Evolutionary conservation across 2,797 vertebrate species (phyloP), one percentile per base, ranked within the genome.

Genomic region (Thalassophryne amazonica): DNA sequence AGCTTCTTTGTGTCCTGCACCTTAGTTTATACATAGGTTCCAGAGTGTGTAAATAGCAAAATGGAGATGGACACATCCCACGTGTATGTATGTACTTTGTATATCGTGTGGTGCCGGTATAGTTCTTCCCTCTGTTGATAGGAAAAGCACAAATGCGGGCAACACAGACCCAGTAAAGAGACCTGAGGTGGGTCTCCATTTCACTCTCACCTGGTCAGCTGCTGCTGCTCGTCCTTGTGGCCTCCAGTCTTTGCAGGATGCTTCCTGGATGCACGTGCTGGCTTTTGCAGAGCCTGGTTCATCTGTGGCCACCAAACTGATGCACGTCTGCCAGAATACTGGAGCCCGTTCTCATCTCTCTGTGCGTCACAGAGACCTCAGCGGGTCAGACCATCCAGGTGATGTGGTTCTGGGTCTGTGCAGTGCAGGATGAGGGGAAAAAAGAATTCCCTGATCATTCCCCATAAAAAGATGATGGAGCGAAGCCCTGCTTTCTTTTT

Each of bases 311-410:
- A n/a, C n/a, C n/a, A n/a, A n/a, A n/a, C n/a, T n/a, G 72, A 60
- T 50, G 49, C 34, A 6, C 55, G 59, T 46, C 51, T 6, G 42
- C 57, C 27, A 80, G 80, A 32, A 84, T n/a, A 81, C 80, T 48
- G 25, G 28, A 69, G 80, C 72, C 81, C 80, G 72, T 83, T 81
- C 83, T 60, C 75, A 60, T 76, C 69, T 66, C 65, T 73, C 52
- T 69, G 34, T 55, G 39, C 0, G 16, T 57, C 53, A 11, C 21
- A 8, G 41, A 69, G 39, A n/a, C n/a, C n/a, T n/a, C n/a, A n/a
- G n/a, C n/a, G n/a, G n/a, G n/a, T n/a, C n/a, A n/a, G n/a, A n/a
- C n/a, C n/a, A n/a, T n/a, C n/a, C n/a, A n/a, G n/a, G n/a, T n/a
- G n/a, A n/a, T n/a, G n/a, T n/a, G n/a, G 20, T 35, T 37, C 37